Evolutionary conservation across 1,140 invertebrate species (phyloP).

Genomic region (Diachasma alloeum): DNA sequence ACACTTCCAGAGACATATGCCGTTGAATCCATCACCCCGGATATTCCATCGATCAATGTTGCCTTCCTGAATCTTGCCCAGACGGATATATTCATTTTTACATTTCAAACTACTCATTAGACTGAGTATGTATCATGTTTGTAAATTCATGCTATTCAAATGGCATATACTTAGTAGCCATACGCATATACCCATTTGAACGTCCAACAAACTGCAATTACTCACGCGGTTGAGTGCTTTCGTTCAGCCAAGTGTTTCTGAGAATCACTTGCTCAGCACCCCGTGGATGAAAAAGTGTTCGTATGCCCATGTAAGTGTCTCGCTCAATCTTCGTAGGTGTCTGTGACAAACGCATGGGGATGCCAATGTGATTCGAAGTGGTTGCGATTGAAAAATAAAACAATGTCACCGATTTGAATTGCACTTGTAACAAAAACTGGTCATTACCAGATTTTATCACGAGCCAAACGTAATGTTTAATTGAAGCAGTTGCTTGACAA

Average conservation of each 20-base stretch:
- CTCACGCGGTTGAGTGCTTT: not conserved
- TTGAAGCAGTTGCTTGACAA: not conserved
- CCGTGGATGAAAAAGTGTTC: not conserved
- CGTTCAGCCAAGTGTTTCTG: constrained; percentile 3
- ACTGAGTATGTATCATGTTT: not conserved
- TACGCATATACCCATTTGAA: not conserved
- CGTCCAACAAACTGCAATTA: not conserved
- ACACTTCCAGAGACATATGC: not conserved
- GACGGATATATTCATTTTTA: not conserved
- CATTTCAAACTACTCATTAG: not conserved
- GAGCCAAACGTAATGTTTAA: not conserved
- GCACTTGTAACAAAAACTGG: not conserved
- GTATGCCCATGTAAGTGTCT: not conserved
- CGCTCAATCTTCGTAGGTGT: not conserved
- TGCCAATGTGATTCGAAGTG: not conserved
- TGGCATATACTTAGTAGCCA: not conserved
- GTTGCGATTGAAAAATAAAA: not conserved
- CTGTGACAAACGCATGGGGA: not conserved
- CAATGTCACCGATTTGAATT: not conserved
- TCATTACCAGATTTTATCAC: not conserved
- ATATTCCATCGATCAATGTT: not conserved
- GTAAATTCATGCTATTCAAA: not conserved
- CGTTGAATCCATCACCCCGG: not conserved
- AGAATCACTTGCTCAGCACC: not conserved
- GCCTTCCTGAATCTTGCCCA: not conserved